Evolutionary conservation across 2,888 invertebrate genomes (phyloP), one percentile per base, ranked within the genome.

Genomic region (Azorinus chamasolen): DNA sequence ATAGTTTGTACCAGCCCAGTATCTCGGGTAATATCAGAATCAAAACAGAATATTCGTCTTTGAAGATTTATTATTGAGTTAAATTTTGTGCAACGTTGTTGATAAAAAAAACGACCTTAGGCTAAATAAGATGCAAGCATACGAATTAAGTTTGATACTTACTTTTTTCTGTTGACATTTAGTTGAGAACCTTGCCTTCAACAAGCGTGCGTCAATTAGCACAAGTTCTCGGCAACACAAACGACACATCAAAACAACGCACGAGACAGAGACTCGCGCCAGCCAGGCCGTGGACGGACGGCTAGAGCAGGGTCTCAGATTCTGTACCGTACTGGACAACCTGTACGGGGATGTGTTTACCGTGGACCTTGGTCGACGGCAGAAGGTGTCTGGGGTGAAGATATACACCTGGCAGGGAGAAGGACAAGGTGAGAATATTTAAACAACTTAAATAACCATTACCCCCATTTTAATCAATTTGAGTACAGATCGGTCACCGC

Each of bases 271-370:
- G 53, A 92, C 91, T 5, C 91, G 92, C 57, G 94, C 94, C 78
- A 91, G 91, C 45, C 91, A 93, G 57, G 94, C 94, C 0, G 94
- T 94, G 14, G 94, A 94, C 83, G 94, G 94, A 6, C 90, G 90
- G 66, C 89, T 91, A 58, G 93, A 93, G 79, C 90, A 91, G 37
- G 89, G 89, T 10, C 89, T 94, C 6, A 92, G 93, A 27, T 90
- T 91, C 73, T 94, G 94, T 81, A 94, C 94, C 39, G 93, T 94
- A 43, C 89, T 94, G 53, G 94, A 94, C 88, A 94, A 94, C 89
- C 93, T 94, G 81, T 94, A 94, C 83, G 94, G 94, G n/a, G 94
- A 94, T 63, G 91, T 94, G 53, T 94, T 94, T 94, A 94, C 94
- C 89, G 94, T 94, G 10, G 94, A 94, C 83, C 88, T 94, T 45